Base-by-base conservation (phyloP, 2,113 vertebrate genomes). In the Gymnocephalus cernua region DNA sequence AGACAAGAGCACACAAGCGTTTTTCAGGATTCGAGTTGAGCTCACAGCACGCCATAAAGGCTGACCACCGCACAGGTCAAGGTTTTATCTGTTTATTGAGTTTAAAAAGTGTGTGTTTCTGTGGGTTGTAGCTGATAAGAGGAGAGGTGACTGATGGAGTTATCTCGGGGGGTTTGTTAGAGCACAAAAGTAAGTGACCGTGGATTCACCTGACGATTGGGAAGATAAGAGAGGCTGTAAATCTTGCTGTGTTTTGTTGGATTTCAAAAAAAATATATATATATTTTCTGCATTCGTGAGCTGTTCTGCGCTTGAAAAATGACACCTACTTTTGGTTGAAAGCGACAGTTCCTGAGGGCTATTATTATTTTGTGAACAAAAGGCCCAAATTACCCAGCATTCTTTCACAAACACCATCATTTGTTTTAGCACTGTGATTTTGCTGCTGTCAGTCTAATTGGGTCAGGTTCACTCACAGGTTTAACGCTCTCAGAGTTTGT, bases 11-110 rank as follows among this genome's bases (percentile, higher is more conserved):
- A 0, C 25, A 69, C 62, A 38, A 9, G 77, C 35, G 13, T 27
- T 48, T 53, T 32, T 19, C n/a, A 18, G 59, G 41, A 53, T 68
- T 44, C 19, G 4, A 44, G 4, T 23, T 67, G 47, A 54, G 32
- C 27, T 16, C 66, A 15, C 11, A 19, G 62, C 48, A 1, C 21
- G 56, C 56, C 64, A n/a, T 73, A 16, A 84, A 83, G 51, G 4
- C 10, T 15, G 84, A 77, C 78, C 78, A 27, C 0, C 2, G 25
- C 32, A n/a, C 19, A 66, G 82, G 58, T 75, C 67, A 38, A 1
- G 0, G 51, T 56, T 74, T 79, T 50, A 79, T 87, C 74, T 56
- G 45, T 86, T 80, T 77, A 79, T 69, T 58, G 75, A 70, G 63
- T 58, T 72, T 51, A 0, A 13, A 65, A 57, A 29, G 73, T 76